These are phyloP conservation scores for Crotalus viridis DNA, from an alignment of 2,113 vertebrate genomes.

Conservation along the genomic window DNA sequence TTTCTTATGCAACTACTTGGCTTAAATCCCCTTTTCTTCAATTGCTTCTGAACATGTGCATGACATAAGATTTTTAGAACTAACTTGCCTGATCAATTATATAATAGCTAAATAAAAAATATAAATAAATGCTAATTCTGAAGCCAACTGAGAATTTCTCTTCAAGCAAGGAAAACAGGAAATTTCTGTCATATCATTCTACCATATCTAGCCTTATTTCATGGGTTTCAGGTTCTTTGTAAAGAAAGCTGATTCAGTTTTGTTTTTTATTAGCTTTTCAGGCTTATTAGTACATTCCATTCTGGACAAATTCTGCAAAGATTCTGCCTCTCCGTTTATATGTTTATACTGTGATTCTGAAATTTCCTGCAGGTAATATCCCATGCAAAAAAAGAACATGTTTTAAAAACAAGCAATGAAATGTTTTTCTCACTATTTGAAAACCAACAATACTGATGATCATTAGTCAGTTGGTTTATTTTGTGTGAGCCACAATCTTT, in stretches of 20 bases:
- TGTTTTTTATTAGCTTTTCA: background rate
- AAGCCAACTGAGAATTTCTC: background rate
- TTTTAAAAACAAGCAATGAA: background rate
- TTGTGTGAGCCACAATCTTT: background rate
- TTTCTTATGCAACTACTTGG: constrained; percentile 5
- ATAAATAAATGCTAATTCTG: background rate
- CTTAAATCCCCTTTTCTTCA: background rate
- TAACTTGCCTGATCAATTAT: background rate
- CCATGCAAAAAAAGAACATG: background rate
- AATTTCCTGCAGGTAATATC: background rate
- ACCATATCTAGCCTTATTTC: background rate
- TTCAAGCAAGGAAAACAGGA: background rate
- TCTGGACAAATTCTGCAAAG: background rate
- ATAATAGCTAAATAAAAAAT: background rate
- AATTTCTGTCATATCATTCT: background rate
- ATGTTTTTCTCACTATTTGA: background rate
- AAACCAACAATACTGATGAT: background rate
- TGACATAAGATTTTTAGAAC: background rate
- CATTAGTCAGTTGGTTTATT: background rate
- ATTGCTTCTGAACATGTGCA: constrained; percentile 9
- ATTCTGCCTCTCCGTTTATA: background rate
- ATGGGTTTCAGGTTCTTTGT: background rate
- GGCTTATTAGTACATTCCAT: background rate
- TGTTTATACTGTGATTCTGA: background rate
- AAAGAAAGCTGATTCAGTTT: background rate